Evolutionary conservation across 2,888 invertebrate species (phyloP).

Genomic region (Aricia artaxerxes): DNA sequence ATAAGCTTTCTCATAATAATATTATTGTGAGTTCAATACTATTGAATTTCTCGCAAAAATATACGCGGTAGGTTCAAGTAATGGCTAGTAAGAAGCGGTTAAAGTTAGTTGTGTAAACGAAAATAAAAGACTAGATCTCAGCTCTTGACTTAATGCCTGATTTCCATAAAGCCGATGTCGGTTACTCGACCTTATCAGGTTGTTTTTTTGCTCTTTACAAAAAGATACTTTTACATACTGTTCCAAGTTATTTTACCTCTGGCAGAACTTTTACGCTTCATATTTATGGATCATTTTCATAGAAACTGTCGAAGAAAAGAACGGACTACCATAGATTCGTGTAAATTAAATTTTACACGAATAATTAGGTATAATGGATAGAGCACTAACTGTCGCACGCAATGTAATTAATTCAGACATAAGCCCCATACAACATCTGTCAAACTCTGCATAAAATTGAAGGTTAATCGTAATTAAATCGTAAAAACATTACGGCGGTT

Average conservation of each 20-base stretch:
- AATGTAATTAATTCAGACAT: too few relatives aligned
- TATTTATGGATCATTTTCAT: not conserved
- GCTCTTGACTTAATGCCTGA: slow-evolving; percentile 1
- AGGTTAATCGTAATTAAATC: too few relatives aligned
- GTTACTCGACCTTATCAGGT: slow-evolving; percentile 7
- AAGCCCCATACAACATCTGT: too few relatives aligned
- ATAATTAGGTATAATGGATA: too few relatives aligned
- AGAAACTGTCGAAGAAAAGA: not conserved
- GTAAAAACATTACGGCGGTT: too few relatives aligned
- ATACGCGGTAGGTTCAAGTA: not conserved
- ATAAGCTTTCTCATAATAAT: too few relatives aligned
- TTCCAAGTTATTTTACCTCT: not conserved
- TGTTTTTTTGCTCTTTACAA: not conserved
- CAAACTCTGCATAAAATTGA: too few relatives aligned
- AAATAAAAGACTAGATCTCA: not conserved
- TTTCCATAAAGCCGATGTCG: slow-evolving; percentile 17
- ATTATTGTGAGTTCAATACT: too few relatives aligned
- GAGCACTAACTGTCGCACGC: too few relatives aligned
- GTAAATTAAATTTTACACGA: not conserved
- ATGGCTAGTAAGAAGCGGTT: not conserved
- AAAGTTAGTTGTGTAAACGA: not conserved
- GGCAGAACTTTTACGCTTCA: not conserved
- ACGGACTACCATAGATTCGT: not conserved
- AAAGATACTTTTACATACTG: not conserved
- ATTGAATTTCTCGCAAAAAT: not conserved